Base-by-base conservation (phyloP, 2,888 invertebrate species). In the Myathropa florea region DNA sequence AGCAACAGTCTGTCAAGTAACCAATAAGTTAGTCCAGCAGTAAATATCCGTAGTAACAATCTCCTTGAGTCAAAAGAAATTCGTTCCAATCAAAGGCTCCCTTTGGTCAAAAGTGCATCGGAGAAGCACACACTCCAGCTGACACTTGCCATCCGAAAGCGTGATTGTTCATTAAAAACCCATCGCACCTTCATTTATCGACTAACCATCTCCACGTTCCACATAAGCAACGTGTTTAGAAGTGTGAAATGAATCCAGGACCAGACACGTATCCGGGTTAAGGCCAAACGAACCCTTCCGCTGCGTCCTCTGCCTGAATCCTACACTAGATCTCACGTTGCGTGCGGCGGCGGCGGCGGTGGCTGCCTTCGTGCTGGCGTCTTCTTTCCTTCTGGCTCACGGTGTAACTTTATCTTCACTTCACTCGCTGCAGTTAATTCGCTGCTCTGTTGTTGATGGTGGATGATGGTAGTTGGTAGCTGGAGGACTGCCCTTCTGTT, bases 341-440 rank as follows among this genome's bases (percentile, higher is more conserved):
- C 46, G 18, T 46, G 46, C n/a, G 10, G 7, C 9, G 7, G 1
- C 10, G 33, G 33, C 33, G n/a, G 1, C 7, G 9, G 61, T 23
- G 26, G 39, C 61, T 9, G 60, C 28, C 61, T 61, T 61, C 60
- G 60, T 72, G 46, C 24, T 61, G 12, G 46, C 24, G 28, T 12
- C 53, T 61, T 24, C 46, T 9, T 53, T 28, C 53, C 53, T 14
- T 9, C 30, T 24, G 28, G 1, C 24, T 18, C 1, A 61, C 24
- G 23, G 14, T 21, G 28, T 61, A 53, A 61, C 53, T 53, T 30
- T 72, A 72, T 72, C 72, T 72, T 63, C 60, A 46, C 53, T 61
- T 61, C 36, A 71, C 55, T 71, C 46, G 18, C 39, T 71, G 59
- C 21, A 39, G 18, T 72, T 72, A 72, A 72, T 72, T 72, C 61